Evolutionary conservation across 2,797 vertebrate species (phyloP), one percentile per base, ranked within the genome.

Genomic region (Takifugu rubripes): DNA sequence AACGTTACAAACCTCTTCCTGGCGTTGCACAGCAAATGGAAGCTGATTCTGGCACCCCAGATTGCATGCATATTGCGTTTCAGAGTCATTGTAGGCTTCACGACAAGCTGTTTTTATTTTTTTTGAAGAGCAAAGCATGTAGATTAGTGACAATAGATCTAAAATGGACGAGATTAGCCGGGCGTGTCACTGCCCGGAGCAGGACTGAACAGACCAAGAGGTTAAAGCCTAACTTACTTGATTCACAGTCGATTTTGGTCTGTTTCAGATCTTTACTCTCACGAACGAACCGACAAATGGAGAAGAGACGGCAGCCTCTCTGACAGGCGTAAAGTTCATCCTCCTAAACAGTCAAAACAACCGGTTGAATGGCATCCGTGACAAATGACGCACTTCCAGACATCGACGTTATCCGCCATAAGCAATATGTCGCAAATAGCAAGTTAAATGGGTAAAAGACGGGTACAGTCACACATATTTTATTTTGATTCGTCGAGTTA

Each of bases 251-350:
- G 47, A 88, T 58, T 64, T 94, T 97, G 64, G 97, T 99, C 57
- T 91, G 92, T 72, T 99, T 99, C 78, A 99, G 82, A 25, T 98
- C 95, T 0, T 92, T 92, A 60, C 89, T 92, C 61, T 98, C 96
- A 1, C 94, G 93, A 66, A 98, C 97, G 74, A 99, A 98, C 81
- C 98, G 96, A 54, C 97, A 99, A 81, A 99, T 97, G 60, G 97
- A 98, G 83, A 98, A 99, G 1, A 99, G 93, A 2, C 97, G 93
- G 75, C 97, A 99, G 56, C 97, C 97, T 79, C 97, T 91, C 84
- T 97, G 95, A 82, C 97, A 99, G 8, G 97, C 96, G 0, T 93
- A 98, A 8, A 98, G 90, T 61, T 97, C 96, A 68, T 95, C 95
- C 78, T 98, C 96, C 97, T 99, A 70, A 75, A 78, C 78, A 81